Conservation (phyloP, 2,113 vertebrate genomes). For the Hippocampus mohnikei region DNA sequence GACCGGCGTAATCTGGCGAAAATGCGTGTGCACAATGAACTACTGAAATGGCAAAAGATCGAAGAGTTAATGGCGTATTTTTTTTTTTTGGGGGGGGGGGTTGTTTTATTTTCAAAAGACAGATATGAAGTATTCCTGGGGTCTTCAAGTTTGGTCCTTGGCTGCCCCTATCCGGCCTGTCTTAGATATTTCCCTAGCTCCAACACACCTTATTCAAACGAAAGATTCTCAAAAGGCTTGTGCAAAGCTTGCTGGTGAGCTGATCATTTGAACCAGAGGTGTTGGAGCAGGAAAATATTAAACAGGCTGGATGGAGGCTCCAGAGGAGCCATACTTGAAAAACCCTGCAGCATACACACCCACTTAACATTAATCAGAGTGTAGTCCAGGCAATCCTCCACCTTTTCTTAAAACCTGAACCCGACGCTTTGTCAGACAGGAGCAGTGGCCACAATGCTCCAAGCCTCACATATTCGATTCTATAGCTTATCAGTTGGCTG, state of each 20-base stretch:
- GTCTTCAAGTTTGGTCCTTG: too few relatives aligned
- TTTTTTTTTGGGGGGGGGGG: neutral
- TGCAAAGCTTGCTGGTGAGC: too few relatives aligned
- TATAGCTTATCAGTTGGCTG: conserved; percentile 60
- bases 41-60: neutral
- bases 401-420: conserved; percentile 55
- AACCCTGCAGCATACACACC: neutral
- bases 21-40: conserved; percentile 4
- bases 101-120: too few relatives aligned
- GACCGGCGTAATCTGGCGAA: conserved; percentile 10
- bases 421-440: conserved; percentile 42
- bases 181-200: too few relatives aligned
- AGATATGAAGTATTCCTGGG: neutral
- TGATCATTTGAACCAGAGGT: too few relatives aligned
- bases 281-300: too few relatives aligned
- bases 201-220: too few relatives aligned
- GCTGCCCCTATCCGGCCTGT: too few relatives aligned
- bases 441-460: conserved; percentile 22
- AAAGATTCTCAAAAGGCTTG: too few relatives aligned
- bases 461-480: conserved; percentile 57
- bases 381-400: conserved; percentile 29
- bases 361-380: neutral
- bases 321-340: too few relatives aligned
- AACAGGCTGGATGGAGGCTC: too few relatives aligned
- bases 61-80: neutral